Conservation (phyloP, 2,888 invertebrate species). For the Nomada flava region DNA sequence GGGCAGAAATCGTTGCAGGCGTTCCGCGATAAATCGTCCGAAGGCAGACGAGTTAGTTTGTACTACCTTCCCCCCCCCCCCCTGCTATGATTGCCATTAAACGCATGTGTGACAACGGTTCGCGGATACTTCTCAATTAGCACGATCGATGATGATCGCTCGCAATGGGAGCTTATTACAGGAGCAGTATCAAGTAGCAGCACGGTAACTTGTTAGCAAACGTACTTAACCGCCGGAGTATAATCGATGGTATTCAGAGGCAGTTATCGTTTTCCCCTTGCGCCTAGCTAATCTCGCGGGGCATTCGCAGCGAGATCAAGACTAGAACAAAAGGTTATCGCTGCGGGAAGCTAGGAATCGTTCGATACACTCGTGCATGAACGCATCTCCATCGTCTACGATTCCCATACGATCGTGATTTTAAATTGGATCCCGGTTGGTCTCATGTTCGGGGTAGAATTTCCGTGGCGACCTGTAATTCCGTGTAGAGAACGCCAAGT, state of each 20-base stretch:
- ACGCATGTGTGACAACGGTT: constrained; percentile 30
- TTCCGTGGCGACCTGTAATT: not conserved
- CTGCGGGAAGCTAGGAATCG: constrained; percentile 9
- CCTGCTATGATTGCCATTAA: not conserved
- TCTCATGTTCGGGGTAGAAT: not conserved
- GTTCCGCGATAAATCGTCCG: constrained; percentile 11
- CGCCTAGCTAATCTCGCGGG: constrained; percentile 9
- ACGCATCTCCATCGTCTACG: not conserved
- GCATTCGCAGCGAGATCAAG: constrained; percentile 49
- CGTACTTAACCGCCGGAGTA: constrained; percentile 44
- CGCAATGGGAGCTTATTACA: constrained; percentile 35
- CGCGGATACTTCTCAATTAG: constrained; percentile 51
- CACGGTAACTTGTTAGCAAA: constrained; percentile 57
- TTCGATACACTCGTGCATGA: not conserved
- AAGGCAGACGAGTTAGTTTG: not conserved
- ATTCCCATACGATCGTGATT: not conserved
- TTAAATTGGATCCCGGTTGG: not conserved
- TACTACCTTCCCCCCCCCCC: not conserved
- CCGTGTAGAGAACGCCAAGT: constrained; percentile 32
- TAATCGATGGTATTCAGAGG: constrained; percentile 55
- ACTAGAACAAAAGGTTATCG: constrained; percentile 23
- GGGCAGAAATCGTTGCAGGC: not conserved
- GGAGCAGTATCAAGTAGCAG: constrained; percentile 33
- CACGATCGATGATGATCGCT: constrained; percentile 39
- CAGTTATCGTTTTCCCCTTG: constrained; percentile 49